Evolutionary conservation across 2,113 vertebrate genomes (phyloP), one percentile per base, ranked within the genome.

Genomic region (Tinamus guttatus): DNA sequence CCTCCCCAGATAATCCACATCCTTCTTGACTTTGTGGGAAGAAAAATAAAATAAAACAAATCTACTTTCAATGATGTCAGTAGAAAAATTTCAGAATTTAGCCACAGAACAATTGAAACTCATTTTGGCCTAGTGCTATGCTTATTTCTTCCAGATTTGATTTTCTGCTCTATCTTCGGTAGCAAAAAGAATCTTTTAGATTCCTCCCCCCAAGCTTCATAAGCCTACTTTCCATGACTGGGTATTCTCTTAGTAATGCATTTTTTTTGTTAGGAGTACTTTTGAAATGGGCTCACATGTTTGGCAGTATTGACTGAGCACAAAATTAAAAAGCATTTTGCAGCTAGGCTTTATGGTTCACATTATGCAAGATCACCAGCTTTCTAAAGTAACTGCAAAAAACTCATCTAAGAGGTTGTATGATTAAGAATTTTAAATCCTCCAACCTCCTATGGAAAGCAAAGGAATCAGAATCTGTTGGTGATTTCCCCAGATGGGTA

Each of bases 81-180:
- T 77, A 77, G 56, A 94, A 93, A 70, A 87, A 47, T 43, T 74
- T 93, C 38, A 64, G 43, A 58, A 80, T 90, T 90, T 59, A 67
- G 21, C n/a, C 1, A 2, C 90, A 80, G 40, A 85, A 28, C 20
- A 75, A 20, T 34, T 85, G 59, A 85, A 94, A 79, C 22, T 82
- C 11, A 9, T 21, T 76, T 58, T 89, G 47, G 17, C n/a, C 68
- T 69, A 89, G 7, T 22, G 43, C 17, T 83, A 3, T 88, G 60
- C 15, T 76, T 80, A n/a, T 90, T 89, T 89, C 41, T 63, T 85
- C 71, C 86, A 36, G 67, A 36, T 64, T 64, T 69, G n/a, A 65
- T 89, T 83, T 94, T 88, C 51, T 81, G 7, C 27, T 81, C 83
- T 90, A n/a, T 81, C 10, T 88, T 90, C 60, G 63, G 51, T 69